Base-by-base conservation (phyloP, 2,113 vertebrate genomes). In the Syngnathus scovelli region DNA sequence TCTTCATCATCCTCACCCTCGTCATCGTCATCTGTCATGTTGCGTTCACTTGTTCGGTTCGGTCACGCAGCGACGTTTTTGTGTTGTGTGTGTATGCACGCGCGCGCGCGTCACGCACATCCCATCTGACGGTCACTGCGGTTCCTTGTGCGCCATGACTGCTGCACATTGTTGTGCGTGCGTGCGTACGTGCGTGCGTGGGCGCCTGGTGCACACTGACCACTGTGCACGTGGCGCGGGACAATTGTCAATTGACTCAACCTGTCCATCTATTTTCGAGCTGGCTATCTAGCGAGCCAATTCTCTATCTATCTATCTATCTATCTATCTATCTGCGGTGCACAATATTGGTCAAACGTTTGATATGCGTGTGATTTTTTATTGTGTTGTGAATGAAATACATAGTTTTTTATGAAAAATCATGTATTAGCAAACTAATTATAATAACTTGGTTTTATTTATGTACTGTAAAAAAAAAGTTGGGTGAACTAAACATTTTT, bases 151-250 rank as follows among this genome's bases (percentile, higher is more conserved):
- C 38, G 11, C 59, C 59, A 61, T 61, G 19, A 61, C 19, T 41
- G 38, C 41, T 43, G 21, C n/a, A 44, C 41, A 62, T 62, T 44
- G 61, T 44, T 41, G 43, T 9, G 68, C 18, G 66, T 5, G 61
- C 33, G 63, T 51, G 55, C 39, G 44, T 39, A 49, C 36, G 61
- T 6, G 48, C 52, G 43, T 43, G n/a, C 13, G 55, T 38, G 69
- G 21, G 66, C 12, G 61, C 52, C 64, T 54, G 75, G 70, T 76
- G 73, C 76, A 71, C 64, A 75, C 79, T 85, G 80, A 82, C 77
- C 44, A 82, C 76, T 16, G 18, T 68, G 64, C 81, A 48, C 43
- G 63, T 44, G 63, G 38, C 9, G 10, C 21, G 39, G 12, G n/a
- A 23, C 60, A 61, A 61, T 36, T 36, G 55, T 58, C 55, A 58